Base-by-base conservation (phyloP, 2,797 vertebrate species). In the Ficedula albicollis region DNA sequence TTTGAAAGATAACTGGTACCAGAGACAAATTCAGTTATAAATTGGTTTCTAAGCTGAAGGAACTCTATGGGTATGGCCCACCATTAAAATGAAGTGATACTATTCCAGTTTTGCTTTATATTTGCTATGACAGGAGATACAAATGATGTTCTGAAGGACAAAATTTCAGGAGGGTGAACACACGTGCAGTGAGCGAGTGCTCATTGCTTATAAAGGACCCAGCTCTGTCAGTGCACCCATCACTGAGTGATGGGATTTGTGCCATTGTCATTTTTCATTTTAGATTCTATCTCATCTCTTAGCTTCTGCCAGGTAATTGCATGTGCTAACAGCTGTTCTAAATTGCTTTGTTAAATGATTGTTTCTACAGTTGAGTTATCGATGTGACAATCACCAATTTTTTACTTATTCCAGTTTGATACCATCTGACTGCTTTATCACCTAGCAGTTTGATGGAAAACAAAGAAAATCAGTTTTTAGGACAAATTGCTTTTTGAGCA, bases 261-360 rank as follows among this genome's bases (percentile, higher is more conserved):
- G 25, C 39, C 46, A 27, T 55, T 86, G 67, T 26, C n/a, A 60
- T 60, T 70, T 84, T 86, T 81, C 9, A 6, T 44, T 87, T 87
- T 78, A 74, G 69, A 75, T 64, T 66, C 52, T 69, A 2, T 80
- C 69, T 93, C 55, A n/a, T 64, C 73, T 75, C 58, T 81, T 41
- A 75, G 83, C 56, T 88, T 67, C 66, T 88, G 46, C 41, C 62
- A 68, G 70, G 77, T 90, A 85, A 90, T 81, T 78, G 58, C 39
- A 15, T 84, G 62, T 75, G 58, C 54, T 90, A 89, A 78, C 73
- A 84, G 43, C 73, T 86, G 66, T 75, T 96, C 59, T 73, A 56
- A 93, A 90, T 81, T 81, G 70, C 89, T 93, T 90, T 89, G 83
- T 64, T 93, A 93, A 90, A 78, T 94, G 9, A 55, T 86, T 88